A percentile compares a stretch with the other conserved stretches of the same genome.
phyloP scores from a whole-genome alignment of 1,140 invertebrate genomes.

The Philopotamus ludificatus region DNA sequence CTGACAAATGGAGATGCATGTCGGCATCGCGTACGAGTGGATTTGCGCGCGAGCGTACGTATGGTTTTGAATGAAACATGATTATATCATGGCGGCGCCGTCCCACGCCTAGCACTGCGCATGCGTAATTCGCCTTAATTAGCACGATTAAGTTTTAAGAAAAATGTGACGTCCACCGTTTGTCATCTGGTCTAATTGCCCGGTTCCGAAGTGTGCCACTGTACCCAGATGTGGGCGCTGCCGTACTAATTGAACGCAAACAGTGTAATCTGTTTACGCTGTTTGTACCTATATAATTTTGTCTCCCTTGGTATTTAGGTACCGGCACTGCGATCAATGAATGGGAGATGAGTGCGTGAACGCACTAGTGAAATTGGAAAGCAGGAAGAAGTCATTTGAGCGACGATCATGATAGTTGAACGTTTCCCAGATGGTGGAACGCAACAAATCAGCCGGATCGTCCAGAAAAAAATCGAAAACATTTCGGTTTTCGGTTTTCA shows the following conservation, averaged over 20 bases:
- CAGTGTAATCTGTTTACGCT: constrained; percentile 40
- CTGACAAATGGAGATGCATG: no score
- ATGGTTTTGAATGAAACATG: no score
- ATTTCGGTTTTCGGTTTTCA: no score
- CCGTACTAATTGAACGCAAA: constrained; percentile 39
- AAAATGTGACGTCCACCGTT: constrained; percentile 19
- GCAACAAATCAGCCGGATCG: no score
- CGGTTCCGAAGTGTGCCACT: constrained; percentile 8
- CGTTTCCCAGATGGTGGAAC: no score
- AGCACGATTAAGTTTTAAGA: background rate
- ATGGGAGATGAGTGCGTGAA: constrained; percentile 10
- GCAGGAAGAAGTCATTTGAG: constrained; percentile 21
- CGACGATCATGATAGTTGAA: no score
- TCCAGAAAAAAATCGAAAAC: no score
- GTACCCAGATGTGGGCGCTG: constrained; percentile 31
- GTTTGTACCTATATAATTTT: constrained; percentile 38
- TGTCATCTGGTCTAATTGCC: constrained; percentile 24
- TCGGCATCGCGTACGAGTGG: no score
- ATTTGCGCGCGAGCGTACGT: no score
- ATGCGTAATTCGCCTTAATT: background rate
- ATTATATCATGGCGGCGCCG: background rate
- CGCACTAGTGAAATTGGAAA: background rate
- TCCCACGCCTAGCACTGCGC: background rate
- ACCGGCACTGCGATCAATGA: constrained; percentile 1
- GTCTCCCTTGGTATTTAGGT: constrained; percentile 12